Base-by-base conservation (phyloP, 2,797 vertebrate species). In the Percopsis omiscomaycus region DNA sequence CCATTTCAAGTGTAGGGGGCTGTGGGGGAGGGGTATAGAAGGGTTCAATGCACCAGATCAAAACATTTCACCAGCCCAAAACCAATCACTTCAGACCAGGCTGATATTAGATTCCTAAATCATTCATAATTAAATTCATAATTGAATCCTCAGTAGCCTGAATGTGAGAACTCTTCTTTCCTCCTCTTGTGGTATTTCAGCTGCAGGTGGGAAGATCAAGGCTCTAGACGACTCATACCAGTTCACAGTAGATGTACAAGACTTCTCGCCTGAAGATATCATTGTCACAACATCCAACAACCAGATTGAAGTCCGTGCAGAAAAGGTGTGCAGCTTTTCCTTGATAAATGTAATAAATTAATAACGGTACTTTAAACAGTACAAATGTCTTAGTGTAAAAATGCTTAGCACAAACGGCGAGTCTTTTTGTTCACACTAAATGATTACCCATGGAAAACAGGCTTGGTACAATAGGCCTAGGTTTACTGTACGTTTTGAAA, bases 231-330 rank as follows among this genome's bases (percentile, higher is more conserved):
- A 99, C 61, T 93, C 93, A 0, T 99, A 98, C 29, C 95, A 98
- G 89, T 99, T 99, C 87, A 95, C 95, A 0, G 96, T 99, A 64
- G 97, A 98, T 0, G 96, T 98, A 76, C 92, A 86, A 2, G 96
- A 98, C 89, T 99, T 99, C 78, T 95, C 95, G 5, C 97, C 97
- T 0, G 97, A 99, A 70, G 97, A 99, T 69, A 95, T 99, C 78
- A 95, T 99, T 0, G 96, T 99, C 80, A 99, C 96, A 86, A 98
- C 96, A 0, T 99, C 96, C 80, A 98, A 98, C 90, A 98, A 97
- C 87, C 96, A 99, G 89, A 98, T 99, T 8, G 96, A 98, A 89
- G 96, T 99, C 51, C 95, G 85, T 0, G 97, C 96, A 0, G 97
- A 99, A 89, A 99, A 98, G 95, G 97, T 98, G 57, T 6, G 70